Base-by-base conservation (phyloP, 1,140 invertebrate genomes). In the Leptinotarsa undecemlineata region DNA sequence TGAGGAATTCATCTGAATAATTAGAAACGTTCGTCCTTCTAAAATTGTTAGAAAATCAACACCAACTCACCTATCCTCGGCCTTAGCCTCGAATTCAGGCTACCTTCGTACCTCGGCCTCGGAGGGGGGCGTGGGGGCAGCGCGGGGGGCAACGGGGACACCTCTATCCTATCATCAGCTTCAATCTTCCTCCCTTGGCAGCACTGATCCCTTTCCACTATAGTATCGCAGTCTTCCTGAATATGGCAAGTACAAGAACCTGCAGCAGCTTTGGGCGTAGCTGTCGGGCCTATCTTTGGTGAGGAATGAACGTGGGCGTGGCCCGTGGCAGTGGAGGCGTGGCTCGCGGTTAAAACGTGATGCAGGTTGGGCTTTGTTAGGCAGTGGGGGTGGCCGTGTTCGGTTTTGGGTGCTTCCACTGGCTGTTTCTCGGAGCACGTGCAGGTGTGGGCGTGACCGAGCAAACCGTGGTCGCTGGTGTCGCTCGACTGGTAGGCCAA, bases 41-140 rank as follows among this genome's bases (percentile, higher is more conserved):
- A 33, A 33, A 33, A 33, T 33, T 33, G 26, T 33, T 33, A 1
- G 26, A 33, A 8, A 33, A 33, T 33, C 33, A 42, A 3, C 33
- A 42, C 33, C 33, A 42, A 74, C 73, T 74, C 57, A 79, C 76
- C 48, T 23, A 61, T 76, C 48, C 71, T 67, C 13, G 75, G 61
- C 62, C 79, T 62, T 74, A 78, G 76, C 68, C 83, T 80, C 4
- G 82, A 78, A 71, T 78, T 81, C 47, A 82, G 72, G 48, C 79
- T 82, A 6, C 78, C 83, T 60, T 85, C 84, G 61, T 78, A 80
- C 73, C 84, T 76, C 4, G 83, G 83, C 70, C 84, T 80, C 19
- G 84, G 84, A n/a, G 84, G 84, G 6, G 84, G 84, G 74, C 84
- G 70, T 26, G 84, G 84, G 1, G 84, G 84, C 68, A 85, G 74